Conservation (phyloP, 2,888 invertebrate genomes). For the Epinotia brunnichana region DNA sequence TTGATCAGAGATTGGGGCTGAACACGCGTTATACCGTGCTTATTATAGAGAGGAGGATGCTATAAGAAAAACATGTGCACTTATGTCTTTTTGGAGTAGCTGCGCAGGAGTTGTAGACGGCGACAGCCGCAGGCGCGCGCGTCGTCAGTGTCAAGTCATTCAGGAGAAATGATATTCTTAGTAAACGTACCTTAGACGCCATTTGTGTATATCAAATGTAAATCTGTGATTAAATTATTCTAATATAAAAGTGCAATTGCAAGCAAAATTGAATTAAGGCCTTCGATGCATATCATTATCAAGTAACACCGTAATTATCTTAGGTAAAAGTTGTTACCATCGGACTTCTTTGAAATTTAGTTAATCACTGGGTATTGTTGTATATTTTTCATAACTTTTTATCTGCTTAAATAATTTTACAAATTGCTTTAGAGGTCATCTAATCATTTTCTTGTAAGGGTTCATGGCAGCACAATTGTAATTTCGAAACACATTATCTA, state of each 20-base stretch:
- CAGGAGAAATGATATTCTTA: slow-evolving; percentile 37
- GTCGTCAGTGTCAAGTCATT: slow-evolving; percentile 45
- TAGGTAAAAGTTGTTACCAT: background rate
- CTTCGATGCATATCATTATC: background rate
- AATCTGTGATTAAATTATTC: background rate
- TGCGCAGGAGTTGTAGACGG: slow-evolving; percentile 56
- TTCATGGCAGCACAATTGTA: background rate
- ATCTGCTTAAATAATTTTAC: no score
- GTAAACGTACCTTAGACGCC: slow-evolving; percentile 13
- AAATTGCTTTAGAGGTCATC: background rate
- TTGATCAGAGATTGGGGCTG: slow-evolving; percentile 61
- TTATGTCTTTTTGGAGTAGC: slow-evolving; percentile 49
- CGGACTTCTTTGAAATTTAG: no score
- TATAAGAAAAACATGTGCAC: background rate
- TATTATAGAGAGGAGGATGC: background rate
- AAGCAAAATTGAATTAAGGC: background rate
- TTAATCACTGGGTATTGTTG: no score
- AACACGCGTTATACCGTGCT: slow-evolving; percentile 16
- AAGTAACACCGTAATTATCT: background rate
- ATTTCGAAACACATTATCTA: background rate
- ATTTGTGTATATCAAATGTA: background rate
- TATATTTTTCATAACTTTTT: no score
- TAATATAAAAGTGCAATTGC: no score
- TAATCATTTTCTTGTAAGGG: background rate
- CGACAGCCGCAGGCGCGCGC: slow-evolving; percentile 47